Evolutionary conservation across 2,113 vertebrate species (phyloP), one percentile per base, ranked within the genome.

Genomic region (Trematomus loennbergii): DNA sequence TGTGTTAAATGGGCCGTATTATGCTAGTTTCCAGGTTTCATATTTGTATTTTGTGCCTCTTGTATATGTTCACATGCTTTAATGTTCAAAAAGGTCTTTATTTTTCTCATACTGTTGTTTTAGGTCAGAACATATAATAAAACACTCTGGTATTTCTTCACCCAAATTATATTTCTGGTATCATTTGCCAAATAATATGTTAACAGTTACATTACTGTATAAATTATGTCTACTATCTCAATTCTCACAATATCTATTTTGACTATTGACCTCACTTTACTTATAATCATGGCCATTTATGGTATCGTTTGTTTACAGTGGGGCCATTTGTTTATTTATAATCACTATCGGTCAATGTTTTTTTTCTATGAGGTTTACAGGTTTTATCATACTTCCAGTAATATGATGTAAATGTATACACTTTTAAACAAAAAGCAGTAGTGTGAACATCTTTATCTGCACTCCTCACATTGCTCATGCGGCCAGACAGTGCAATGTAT

Each of bases 391-490:
- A 29, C 29, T 29, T 29, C 29, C 25, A 52, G 25, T 18, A 40
- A 40, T 40, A 40, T 40, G 36, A 40, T 7, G 36, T 5, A 40
- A 7, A 9, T 40, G 5, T 40, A 8, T 40, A 1, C 5, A 29
- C 9, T 5, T 75, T 63, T 50, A 40, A 60, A 66, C 18, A 49
- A 49, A 52, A 68, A 36, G n/a, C n/a, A 33, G 40, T 46, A 55
- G 16, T 22, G 20, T 52, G 1, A 6, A 20, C 20, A 17, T 55
- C 9, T 58, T 78, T 74, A 71, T 74, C 64, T 80, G 22, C 6
- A 25, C 36, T 69, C 20, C 46, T 71, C 87, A 76, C 78, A 64
- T 63, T 67, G 83, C 40, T 68, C 43, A 69, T 79, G 78, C n/a
- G 75, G 63, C 29, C 11, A 40, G 36, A 16, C 43, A 50, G 45